Evolutionary conservation across 2,888 invertebrate species (phyloP), one percentile per base, ranked within the genome.

Genomic region (Halictus quadricinctus): DNA sequence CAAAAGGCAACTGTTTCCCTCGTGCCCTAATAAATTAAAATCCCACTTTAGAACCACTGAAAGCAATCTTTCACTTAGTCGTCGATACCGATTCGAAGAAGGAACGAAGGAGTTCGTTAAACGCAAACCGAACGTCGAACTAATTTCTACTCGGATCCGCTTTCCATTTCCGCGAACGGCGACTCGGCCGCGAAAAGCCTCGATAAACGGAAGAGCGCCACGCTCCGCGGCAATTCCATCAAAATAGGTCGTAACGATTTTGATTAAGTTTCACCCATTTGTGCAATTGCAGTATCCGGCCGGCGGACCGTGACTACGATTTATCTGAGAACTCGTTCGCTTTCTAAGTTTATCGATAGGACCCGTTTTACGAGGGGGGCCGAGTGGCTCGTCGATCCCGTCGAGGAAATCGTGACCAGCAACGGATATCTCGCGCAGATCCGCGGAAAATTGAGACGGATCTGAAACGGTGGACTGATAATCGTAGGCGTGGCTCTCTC

Each of bases 401-500:
- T 60, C 58, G 81, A 60, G 78, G 80, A 25, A 79, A 85, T 88
- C 90, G 86, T 88, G 86, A 86, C 90, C 76, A 84, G 81, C 66
- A 76, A 81, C 58, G 76, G 81, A 83, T 84, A 66, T 72, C 77
- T 72, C 66, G 43, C 46, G n/a, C 36, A 70, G 80, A 84, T 90
- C 86, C 78, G 50, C 75, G 64, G 80, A 76, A 83, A 87, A 90
- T 87, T 79, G 72, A 79, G 82, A 87, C 80, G 86, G 80, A 87
- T 83, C 79, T 76, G 82, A 87, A 80, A 86, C 86, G 86, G 85
- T 79, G 84, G 78, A 64, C 79, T 79, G 87, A 86, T 85, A 87
- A 78, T 83, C 84, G 70, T 81, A 84, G 90, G 89, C 87, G 90
- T 87, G 90, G 90, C 80, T 43, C 60, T 79, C 48, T 41, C 54